Conservation (phyloP, 2,888 invertebrate genomes). For the Chaetoderma sp. region DNA sequence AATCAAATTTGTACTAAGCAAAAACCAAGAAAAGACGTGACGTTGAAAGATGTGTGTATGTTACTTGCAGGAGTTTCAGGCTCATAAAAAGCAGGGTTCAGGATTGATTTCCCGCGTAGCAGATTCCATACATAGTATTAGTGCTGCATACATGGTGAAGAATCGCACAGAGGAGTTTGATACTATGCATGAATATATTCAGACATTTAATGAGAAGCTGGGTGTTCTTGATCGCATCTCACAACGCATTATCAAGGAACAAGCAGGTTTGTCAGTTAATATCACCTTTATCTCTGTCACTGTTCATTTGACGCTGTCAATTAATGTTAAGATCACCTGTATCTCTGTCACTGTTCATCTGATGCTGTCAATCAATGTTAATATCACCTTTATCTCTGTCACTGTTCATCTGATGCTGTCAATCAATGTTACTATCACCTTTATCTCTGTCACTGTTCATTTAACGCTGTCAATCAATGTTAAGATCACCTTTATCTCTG, state of each 20-base stretch:
- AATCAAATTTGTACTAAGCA: too few relatives aligned
- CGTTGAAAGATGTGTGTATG: too few relatives aligned
- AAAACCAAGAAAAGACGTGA: too few relatives aligned
- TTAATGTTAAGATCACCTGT: not conserved
- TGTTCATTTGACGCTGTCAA: not conserved
- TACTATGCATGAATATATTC: slow-evolving; percentile 75
- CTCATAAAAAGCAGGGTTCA: slow-evolving; percentile 75
- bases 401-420: not conserved
- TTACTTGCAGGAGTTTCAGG: slow-evolving; percentile 74
- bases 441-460: too few relatives aligned
- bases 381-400: not conserved
- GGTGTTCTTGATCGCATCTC: slow-evolving; percentile 76
- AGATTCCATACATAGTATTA: slow-evolving; percentile 74
- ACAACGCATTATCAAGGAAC: slow-evolving; percentile 76
- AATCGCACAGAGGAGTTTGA: slow-evolving; percentile 77
- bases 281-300: not conserved
- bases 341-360: not conserved
- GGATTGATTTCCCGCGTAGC: slow-evolving; percentile 74
- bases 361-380: not conserved
- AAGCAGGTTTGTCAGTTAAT: slow-evolving; percentile 70
- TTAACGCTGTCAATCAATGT: too few relatives aligned
- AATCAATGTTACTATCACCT: too few relatives aligned
- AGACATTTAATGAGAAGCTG: slow-evolving; percentile 76
- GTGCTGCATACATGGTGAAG: slow-evolving; percentile 73
- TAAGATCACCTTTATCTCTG: too few relatives aligned